Conservation (phyloP, 2,888 invertebrate species). For the Ptilodon capucinus region DNA sequence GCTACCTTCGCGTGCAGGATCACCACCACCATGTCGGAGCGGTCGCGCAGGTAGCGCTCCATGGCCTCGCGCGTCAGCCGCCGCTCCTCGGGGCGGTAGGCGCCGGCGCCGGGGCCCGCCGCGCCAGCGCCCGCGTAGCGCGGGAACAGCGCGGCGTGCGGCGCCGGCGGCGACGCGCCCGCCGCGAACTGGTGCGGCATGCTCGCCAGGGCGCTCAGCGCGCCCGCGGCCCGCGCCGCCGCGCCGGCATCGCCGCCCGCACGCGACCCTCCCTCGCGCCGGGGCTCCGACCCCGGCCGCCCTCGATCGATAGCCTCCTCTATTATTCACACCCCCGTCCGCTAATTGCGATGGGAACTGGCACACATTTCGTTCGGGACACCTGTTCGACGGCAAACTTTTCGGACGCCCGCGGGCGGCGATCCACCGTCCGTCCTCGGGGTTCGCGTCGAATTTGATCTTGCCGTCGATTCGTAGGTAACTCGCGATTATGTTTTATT, state of each 20-base stretch:
- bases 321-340: slow-evolving; percentile 76
- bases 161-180: slow-evolving; percentile 85
- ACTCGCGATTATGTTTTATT: slow-evolving; percentile 27
- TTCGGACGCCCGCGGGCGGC: slow-evolving; percentile 85
- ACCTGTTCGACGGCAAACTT: slow-evolving; percentile 88
- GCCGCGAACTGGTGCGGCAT: slow-evolving; percentile 92
- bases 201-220: slow-evolving; percentile 80
- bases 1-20: slow-evolving; percentile 99
- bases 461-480: slow-evolving; percentile 6
- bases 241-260: slow-evolving; percentile 34
- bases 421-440: slow-evolving; percentile 12
- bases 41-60: slow-evolving; percentile 97
- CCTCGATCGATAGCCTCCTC: slow-evolving; percentile 74
- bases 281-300: slow-evolving; percentile 25
- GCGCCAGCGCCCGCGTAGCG: slow-evolving; percentile 81
- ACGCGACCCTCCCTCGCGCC: slow-evolving; percentile 39
- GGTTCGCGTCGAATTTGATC: slow-evolving; percentile 13
- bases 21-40: slow-evolving; percentile 97
- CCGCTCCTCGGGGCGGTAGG: slow-evolving; percentile 90
- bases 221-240: slow-evolving; percentile 31
- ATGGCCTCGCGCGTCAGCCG: slow-evolving; percentile 95
- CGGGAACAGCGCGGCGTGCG: slow-evolving; percentile 83
- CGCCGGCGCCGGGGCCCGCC: slow-evolving; percentile 81
- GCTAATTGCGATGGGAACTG: slow-evolving; percentile 79
- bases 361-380: slow-evolving; percentile 87